Evolutionary conservation across 1,140 invertebrate genomes (phyloP).

Genomic region (Drosophila punjabiensis): DNA sequence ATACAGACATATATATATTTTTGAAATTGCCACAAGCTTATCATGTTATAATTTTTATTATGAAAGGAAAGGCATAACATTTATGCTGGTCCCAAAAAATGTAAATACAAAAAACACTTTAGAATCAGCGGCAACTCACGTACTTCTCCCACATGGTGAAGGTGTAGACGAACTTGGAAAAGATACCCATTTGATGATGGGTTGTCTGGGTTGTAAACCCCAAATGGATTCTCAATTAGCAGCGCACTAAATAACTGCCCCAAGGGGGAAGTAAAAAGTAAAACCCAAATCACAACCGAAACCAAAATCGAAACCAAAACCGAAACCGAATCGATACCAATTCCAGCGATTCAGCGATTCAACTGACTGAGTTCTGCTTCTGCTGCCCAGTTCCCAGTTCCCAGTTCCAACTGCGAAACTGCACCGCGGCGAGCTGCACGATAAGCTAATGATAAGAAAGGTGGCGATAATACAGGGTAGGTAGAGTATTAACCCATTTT

Average conservation of each 20-base stretch:
- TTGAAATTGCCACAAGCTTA: conserved; percentile 6
- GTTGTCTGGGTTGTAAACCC: conserved; percentile 33
- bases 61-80: not conserved
- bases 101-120: not conserved
- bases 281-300: conserved; percentile 6
- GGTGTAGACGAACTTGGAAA: conserved; percentile 74
- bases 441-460: conserved; percentile 37
- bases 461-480: not conserved
- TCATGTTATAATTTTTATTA: not conserved
- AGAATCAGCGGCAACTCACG: conserved; percentile 32
- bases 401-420: conserved; percentile 15
- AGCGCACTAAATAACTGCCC: conserved; percentile 34
- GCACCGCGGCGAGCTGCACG: conserved; percentile 26
- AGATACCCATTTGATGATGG: conserved; percentile 68
- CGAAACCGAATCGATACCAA: conserved; percentile 19
- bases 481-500: conserved; percentile 10
- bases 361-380: conserved; percentile 45
- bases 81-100: conserved; percentile 26
- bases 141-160: conserved; percentile 75
- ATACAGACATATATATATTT: conserved; percentile 18
- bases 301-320: conserved; percentile 7
- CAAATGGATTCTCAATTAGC: conserved; percentile 72
- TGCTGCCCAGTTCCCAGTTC: no score
- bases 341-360: conserved; percentile 13
- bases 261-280: not conserved